Evolutionary conservation across 2,888 invertebrate species (phyloP).

Genomic region (Parnassius mnemosyne): DNA sequence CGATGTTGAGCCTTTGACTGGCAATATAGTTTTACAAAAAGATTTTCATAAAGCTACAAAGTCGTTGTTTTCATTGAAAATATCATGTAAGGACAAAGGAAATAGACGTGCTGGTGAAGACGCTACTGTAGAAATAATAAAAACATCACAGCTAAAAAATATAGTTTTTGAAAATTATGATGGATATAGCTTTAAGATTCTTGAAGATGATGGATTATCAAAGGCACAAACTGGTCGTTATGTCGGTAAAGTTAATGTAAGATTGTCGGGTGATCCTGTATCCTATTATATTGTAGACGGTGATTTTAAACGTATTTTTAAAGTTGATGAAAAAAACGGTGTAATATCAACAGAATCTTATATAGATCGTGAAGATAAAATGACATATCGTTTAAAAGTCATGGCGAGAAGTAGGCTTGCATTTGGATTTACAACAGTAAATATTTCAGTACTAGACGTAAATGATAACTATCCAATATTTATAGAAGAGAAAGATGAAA

Average conservation of each 20-base stretch:
- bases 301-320: conserved; percentile 88
- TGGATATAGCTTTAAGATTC: conserved; percentile 90
- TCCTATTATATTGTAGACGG: conserved; percentile 90
- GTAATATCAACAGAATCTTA: conserved; percentile 87
- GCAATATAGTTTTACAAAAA: conserved; percentile 85
- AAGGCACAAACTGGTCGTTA: conserved; percentile 83
- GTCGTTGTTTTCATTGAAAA: conserved; percentile 85
- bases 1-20: conserved; percentile 87
- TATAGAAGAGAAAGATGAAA: conserved; percentile 88
- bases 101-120: conserved; percentile 86
- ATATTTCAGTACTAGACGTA: conserved; percentile 90
- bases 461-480: conserved; percentile 96
- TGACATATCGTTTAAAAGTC: conserved; percentile 89
- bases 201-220: conserved; percentile 88
- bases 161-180: conserved; percentile 88
- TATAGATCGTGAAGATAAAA: conserved; percentile 91
- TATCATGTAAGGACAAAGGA: conserved; percentile 91
- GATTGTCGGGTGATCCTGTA: conserved; percentile 82
- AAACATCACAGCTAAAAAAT: conserved; percentile 85
- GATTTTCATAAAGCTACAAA: conserved; percentile 83
- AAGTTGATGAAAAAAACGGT: conserved; percentile 89
- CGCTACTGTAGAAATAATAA: conserved; percentile 90
- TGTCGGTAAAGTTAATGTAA: conserved; percentile 88
- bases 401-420: conserved; percentile 88
- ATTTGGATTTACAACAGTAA: conserved; percentile 89